Percentiles rank a stretch among this genome's conserved stretches.
These are phyloP conservation scores for Spatula clypeata DNA, from an alignment of 2,797 vertebrate species.

Conservation along the genomic window DNA sequence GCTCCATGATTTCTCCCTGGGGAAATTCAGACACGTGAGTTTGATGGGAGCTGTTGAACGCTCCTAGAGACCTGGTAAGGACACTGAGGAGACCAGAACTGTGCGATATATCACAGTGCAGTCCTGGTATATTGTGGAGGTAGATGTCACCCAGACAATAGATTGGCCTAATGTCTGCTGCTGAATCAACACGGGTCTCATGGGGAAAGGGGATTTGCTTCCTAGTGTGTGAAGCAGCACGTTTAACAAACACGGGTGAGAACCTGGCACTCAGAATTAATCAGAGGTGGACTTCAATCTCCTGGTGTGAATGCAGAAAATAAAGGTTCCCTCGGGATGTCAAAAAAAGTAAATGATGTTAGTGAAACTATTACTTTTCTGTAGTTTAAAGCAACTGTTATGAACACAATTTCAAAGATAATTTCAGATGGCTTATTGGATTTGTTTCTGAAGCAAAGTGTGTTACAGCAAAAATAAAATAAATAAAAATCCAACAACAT, in stretches of 20 bases:
- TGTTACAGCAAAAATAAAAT: background rate
- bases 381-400: background rate
- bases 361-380: background rate
- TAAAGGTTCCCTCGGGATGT: background rate
- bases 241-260: background rate
- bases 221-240: background rate
- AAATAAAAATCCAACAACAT: background rate
- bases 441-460: slow-evolving; percentile 1
- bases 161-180: background rate
- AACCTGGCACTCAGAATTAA: background rate
- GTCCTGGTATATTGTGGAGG: background rate
- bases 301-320: background rate
- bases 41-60: background rate
- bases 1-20: accelerated
- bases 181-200: background rate
- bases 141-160: accelerated
- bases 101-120: accelerated
- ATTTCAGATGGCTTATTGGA: slow-evolving; percentile 18
- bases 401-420: background rate
- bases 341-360: background rate
- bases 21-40: accelerated
- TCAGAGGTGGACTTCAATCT: background rate
- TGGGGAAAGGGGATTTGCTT: background rate
- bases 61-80: background rate
- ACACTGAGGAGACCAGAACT: too few species aligned